These are phyloP conservation scores for Napeogenes sylphis DNA, from an alignment of 2,888 invertebrate species.

Conservation along the genomic window DNA sequence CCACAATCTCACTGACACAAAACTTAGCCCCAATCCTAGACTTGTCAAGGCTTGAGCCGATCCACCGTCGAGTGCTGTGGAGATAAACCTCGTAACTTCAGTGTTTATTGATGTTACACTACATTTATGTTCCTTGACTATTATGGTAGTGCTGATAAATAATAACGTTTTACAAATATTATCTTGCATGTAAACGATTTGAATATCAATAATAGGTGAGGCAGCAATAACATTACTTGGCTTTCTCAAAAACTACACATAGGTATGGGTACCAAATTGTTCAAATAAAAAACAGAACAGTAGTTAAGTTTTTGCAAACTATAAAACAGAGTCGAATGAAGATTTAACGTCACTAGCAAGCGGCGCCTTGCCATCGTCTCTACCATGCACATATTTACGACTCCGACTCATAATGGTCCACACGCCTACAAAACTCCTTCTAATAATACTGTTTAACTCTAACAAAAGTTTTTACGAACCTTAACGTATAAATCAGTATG, in stretches of 20 bases:
- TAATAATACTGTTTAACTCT: conserved; percentile 37
- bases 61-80: conserved; percentile 18
- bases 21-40: no score
- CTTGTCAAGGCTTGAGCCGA: no score
- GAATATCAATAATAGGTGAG: no score
- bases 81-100: conserved; percentile 22
- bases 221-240: no score
- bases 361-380: conserved; percentile 43
- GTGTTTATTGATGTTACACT: conserved; percentile 21
- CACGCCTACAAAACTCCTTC: conserved; percentile 43
- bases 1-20: no score
- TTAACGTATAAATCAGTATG: conserved; percentile 30
- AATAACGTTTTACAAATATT: no score
- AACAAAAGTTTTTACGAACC: conserved; percentile 35
- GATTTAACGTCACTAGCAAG: conserved; percentile 43
- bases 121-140: conserved; percentile 20
- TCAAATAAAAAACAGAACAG: conserved; percentile 13
- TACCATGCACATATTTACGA: conserved; percentile 46
- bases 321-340: conserved; percentile 48
- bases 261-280: conserved; percentile 6
- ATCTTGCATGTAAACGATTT: no score
- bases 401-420: conserved; percentile 42
- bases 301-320: conserved; percentile 46
- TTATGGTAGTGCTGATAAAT: conserved; percentile 15
- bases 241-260: neutral